phyloP scores from a whole-genome alignment of 1,140 invertebrate genomes.

The Sycophila sp. region DNA sequence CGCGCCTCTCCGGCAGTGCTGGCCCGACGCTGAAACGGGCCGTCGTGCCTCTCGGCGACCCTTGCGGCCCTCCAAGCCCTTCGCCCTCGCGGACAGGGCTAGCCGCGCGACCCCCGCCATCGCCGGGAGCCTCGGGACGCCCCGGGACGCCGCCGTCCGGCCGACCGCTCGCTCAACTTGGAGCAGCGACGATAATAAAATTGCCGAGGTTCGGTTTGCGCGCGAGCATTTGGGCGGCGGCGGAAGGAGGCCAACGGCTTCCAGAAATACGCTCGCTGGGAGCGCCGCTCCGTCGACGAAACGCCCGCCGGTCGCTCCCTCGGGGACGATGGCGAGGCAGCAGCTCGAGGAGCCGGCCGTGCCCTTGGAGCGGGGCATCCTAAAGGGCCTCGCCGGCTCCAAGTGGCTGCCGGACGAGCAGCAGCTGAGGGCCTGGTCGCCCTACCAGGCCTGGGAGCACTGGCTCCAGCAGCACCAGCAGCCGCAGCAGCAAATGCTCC shows the following conservation, averaged over 20 bases:
- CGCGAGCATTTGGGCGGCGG: not conserved
- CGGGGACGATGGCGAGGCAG: slow-evolving; percentile 24
- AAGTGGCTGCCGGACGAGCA: slow-evolving; percentile 5
- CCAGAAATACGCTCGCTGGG: slow-evolving; percentile 51
- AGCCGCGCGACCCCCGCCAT: no score
- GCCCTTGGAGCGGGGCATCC: slow-evolving; percentile 23
- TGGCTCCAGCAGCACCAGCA: slow-evolving; percentile 47
- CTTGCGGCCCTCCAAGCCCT: not conserved
- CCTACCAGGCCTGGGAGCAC: slow-evolving; percentile 46
- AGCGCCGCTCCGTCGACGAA: not conserved
- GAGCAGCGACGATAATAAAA: not conserved
- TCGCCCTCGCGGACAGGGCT: no score
- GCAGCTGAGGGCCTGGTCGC: slow-evolving; percentile 45
- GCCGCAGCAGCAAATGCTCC: not conserved
- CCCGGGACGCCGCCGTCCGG: no score
- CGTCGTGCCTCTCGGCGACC: slow-evolving; percentile 20
- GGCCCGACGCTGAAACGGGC: slow-evolving; percentile 7
- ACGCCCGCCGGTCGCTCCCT: not conserved
- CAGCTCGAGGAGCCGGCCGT: slow-evolving; percentile 6
- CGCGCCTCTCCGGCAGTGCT: slow-evolving; percentile 15
- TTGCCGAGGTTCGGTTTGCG: no score
- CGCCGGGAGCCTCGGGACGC: no score
- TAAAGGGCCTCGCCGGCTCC: no score
- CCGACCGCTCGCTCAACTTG: no score
- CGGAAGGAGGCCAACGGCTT: slow-evolving; percentile 43